These are phyloP conservation scores for Erythrolamprus reginae DNA, from an alignment of 2,113 vertebrate species.

Conservation along the genomic window DNA sequence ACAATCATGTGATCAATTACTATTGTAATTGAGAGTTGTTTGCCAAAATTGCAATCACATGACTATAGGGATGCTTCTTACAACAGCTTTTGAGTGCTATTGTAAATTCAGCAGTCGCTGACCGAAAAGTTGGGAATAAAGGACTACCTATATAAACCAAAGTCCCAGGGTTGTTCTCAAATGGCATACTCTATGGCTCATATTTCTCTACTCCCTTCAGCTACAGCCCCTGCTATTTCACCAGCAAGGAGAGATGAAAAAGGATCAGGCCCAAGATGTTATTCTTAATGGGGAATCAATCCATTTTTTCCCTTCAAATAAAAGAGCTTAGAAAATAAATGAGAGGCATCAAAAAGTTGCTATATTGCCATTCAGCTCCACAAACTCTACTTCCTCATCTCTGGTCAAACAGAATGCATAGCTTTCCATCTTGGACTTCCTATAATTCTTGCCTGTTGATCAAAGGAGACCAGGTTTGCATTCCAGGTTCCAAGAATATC, in stretches of 20 bases:
- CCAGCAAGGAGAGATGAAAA: not conserved
- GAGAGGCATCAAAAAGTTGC: not conserved
- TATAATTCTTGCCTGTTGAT: not conserved
- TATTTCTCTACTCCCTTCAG: not conserved
- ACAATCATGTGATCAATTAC: not conserved
- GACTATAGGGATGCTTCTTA: not conserved
- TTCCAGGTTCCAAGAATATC: not conserved
- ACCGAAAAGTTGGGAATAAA: not conserved
- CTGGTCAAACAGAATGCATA: not conserved
- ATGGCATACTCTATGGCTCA: not conserved
- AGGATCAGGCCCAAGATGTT: not conserved
- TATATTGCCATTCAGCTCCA: not conserved
- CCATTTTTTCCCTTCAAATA: not conserved
- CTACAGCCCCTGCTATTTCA: not conserved
- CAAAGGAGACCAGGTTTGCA: not conserved
- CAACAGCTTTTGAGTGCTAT: not conserved
- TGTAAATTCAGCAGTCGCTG: not conserved
- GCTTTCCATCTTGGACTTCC: not conserved
- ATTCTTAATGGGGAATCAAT: not conserved
- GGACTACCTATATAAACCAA: not conserved
- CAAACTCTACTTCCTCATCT: not conserved
- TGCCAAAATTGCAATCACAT: not conserved
- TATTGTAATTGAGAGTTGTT: not conserved
- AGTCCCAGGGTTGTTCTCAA: not conserved
- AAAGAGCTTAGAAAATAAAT: not conserved